Evolutionary conservation across 1,140 invertebrate species (phyloP).

Genomic region (Macrostomum lignano): DNA sequence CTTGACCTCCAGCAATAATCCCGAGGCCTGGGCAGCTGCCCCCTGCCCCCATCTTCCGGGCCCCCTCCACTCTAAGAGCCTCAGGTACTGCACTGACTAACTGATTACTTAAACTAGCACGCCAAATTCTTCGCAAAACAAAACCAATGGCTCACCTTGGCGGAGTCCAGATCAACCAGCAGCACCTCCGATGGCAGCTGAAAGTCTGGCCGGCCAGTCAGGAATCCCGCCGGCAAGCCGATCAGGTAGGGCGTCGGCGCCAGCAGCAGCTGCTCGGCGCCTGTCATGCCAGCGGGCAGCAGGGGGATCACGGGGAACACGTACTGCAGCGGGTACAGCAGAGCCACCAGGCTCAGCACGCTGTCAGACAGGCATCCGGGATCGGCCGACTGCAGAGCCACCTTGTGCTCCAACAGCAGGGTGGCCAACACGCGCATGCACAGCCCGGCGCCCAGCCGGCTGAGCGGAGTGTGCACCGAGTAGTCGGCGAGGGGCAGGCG

Average conservation of each 20-base stretch:
- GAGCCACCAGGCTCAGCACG: slow-evolving; percentile 88
- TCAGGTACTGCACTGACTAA: too few relatives aligned
- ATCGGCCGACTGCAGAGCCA: slow-evolving; percentile 79
- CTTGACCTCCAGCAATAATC: too few relatives aligned
- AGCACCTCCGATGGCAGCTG: slow-evolving; percentile 86
- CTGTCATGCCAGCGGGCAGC: slow-evolving; percentile 86
- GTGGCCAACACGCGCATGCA: slow-evolving; percentile 76
- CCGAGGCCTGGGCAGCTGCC: too few relatives aligned
- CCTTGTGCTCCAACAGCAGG: slow-evolving; percentile 87
- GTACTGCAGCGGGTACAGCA: slow-evolving; percentile 94
- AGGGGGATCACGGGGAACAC: slow-evolving; percentile 99
- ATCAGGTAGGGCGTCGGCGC: slow-evolving; percentile 95
- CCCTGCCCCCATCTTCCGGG: too few relatives aligned
- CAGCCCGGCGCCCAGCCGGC: slow-evolving; percentile 78
- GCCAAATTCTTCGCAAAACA: too few relatives aligned
- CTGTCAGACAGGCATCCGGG: slow-evolving; percentile 97
- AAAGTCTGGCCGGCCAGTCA: slow-evolving; percentile 75
- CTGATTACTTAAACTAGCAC: too few relatives aligned
- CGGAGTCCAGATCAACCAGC: slow-evolving; percentile 84
- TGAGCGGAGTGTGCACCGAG: slow-evolving; percentile 82
- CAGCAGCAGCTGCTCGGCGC: slow-evolving; percentile 75
- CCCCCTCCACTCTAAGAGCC: too few relatives aligned
- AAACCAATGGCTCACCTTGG: too few relatives aligned
- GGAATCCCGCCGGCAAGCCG: slow-evolving; percentile 77
- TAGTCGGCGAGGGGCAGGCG: slow-evolving; percentile 79